These are phyloP conservation scores for Metridium senile DNA, from an alignment of 92 coral and sea anemone genomes.

Conservation along the genomic window DNA sequence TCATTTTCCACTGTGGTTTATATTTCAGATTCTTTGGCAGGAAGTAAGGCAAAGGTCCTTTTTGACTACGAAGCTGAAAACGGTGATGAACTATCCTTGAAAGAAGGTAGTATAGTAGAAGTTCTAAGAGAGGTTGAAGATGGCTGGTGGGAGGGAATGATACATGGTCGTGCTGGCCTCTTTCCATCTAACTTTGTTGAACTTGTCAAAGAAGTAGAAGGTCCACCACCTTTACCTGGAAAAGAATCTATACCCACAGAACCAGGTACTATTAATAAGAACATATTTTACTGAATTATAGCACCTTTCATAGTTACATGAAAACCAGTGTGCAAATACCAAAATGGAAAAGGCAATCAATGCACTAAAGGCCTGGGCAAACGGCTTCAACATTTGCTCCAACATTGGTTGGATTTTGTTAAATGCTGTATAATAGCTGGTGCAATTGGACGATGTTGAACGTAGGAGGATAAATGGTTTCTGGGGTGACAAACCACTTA, in stretches of 20 bases:
- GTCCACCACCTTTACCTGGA: constrained; percentile 7
- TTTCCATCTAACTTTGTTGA: constrained; percentile 94
- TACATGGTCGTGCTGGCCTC: constrained; percentile 64
- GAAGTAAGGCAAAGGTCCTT: constrained; percentile 76
- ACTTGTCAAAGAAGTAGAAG: constrained; percentile 51
- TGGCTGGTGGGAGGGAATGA: constrained; percentile 94
- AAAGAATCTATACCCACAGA: not conserved
- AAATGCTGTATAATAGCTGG: no score
- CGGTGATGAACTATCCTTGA: constrained; percentile 76
- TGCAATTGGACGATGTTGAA: no score
- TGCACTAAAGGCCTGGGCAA: no score
- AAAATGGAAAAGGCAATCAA: no score
- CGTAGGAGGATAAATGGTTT: no score
- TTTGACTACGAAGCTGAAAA: constrained; percentile 85
- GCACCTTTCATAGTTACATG: not conserved
- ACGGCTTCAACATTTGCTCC: no score
- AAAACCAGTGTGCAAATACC: no score
- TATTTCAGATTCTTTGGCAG: constrained; percentile 50
- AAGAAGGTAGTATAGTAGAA: constrained; percentile 61
- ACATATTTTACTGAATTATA: not conserved
- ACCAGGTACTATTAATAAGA: constrained; percentile 4
- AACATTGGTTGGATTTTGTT: no score
- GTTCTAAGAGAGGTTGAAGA: constrained; percentile 73
- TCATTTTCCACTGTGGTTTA: not conserved
- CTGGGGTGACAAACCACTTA: no score